phyloP scores from a whole-genome alignment of 1,140 invertebrate species.

The Pachyrhynchus sulphureomaculatus region DNA sequence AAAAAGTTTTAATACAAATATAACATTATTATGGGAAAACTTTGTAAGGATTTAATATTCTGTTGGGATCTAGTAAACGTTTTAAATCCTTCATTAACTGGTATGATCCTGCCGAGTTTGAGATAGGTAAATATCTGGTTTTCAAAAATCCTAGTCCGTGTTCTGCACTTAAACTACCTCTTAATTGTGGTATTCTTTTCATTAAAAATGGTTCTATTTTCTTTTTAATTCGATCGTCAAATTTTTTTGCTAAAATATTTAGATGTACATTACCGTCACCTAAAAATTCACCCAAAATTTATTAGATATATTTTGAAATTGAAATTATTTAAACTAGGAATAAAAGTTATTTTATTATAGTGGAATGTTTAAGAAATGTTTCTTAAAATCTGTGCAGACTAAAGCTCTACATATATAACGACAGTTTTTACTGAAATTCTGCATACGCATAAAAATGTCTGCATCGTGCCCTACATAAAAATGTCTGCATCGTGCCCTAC shows the following conservation, averaged over 20 bases:
- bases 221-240: constrained; percentile 64
- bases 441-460: no score
- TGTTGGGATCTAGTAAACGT: constrained; percentile 83
- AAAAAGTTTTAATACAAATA: no score
- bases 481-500: no score
- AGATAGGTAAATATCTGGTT: constrained; percentile 77
- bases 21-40: constrained; percentile 52
- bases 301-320: no score
- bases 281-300: constrained; percentile 47
- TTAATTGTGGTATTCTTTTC: constrained; percentile 73
- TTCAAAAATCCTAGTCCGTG: constrained; percentile 94
- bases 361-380: no score
- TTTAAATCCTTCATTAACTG: constrained; percentile 84
- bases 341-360: no score
- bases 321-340: no score
- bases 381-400: no score
- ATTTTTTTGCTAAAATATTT: constrained; percentile 75
- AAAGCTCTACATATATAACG: no score
- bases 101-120: constrained; percentile 73
- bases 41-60: constrained; percentile 96
- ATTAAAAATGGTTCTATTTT: constrained; percentile 86
- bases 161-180: constrained; percentile 92
- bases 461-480: no score
- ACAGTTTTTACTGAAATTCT: no score
- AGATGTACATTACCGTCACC: constrained; percentile 91